A percentile compares a stretch with the other conserved stretches of the same genome.
Conservation (phyloP, 2,113 vertebrate genomes). For the Phoenicopterus ruber region DNA sequence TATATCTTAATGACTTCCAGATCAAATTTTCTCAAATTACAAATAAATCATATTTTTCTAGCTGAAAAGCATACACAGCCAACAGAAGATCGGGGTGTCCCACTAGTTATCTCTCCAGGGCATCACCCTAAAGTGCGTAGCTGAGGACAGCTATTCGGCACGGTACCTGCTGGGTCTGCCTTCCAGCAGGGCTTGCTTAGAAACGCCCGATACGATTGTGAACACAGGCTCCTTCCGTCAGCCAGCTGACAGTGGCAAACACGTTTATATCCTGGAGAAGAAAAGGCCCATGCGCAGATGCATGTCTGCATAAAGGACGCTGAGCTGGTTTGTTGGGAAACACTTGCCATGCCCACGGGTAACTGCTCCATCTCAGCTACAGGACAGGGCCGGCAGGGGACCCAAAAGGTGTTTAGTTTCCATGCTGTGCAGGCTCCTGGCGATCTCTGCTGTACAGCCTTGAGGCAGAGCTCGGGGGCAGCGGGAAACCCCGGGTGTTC, state of each 20-base stretch:
- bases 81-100: background rate
- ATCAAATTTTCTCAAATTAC: background rate
- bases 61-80: background rate
- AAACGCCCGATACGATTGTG: background rate
- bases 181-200: background rate
- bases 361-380: background rate
- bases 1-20: background rate
- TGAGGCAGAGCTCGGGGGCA: background rate
- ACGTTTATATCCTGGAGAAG: background rate
- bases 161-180: background rate
- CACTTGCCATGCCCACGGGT: background rate
- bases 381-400: background rate
- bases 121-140: fast-evolving
- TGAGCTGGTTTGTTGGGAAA: background rate
- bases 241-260: background rate
- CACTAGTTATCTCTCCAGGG: background rate
- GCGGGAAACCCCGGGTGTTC: too few relatives aligned
- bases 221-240: background rate
- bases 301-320: background rate
- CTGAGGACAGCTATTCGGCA: background rate
- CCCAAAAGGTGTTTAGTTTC: background rate
- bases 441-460: background rate
- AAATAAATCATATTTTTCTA: background rate
- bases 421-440: too few relatives aligned
- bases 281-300: background rate